Evolutionary conservation across 2,797 vertebrate species (phyloP).

Genomic region (Phyllotis vaccarum): DNA sequence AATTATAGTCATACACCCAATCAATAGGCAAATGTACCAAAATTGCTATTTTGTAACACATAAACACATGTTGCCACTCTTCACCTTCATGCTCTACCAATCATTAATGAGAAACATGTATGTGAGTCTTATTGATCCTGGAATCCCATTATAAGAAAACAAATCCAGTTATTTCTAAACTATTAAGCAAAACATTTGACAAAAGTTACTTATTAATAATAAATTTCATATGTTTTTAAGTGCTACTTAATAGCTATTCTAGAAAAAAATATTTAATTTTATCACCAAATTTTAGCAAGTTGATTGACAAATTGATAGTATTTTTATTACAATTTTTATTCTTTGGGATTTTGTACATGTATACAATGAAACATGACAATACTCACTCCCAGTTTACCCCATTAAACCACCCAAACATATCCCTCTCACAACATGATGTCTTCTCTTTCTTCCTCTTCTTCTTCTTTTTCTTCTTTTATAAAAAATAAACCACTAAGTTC

Average conservation of each 20-base stretch:
- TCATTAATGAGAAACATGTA: not conserved
- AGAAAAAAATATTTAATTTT: not conserved
- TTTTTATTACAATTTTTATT: not conserved
- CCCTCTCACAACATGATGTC: not conserved
- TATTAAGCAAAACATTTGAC: constrained; percentile 12
- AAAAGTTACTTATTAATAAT: not conserved
- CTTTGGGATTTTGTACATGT: not conserved
- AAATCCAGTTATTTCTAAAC: not conserved
- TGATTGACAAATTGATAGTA: not conserved
- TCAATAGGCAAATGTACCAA: not conserved
- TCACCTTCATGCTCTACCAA: not conserved
- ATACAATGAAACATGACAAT: not conserved
- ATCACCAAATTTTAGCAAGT: not conserved
- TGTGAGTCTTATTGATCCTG: not conserved
- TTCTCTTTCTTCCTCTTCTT: too few species aligned
- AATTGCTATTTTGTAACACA: not conserved
- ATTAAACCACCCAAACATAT: not conserved
- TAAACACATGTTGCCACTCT: not conserved
- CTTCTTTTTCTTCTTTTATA: not conserved
- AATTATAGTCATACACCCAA: not conserved
- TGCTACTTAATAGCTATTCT: not conserved
- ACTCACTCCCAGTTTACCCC: not conserved
- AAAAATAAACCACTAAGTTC: not conserved
- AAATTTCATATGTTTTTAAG: not conserved
- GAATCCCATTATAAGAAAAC: not conserved